Evolutionary conservation across 2,888 invertebrate species (phyloP).

Genomic region (Panopea generosa): DNA sequence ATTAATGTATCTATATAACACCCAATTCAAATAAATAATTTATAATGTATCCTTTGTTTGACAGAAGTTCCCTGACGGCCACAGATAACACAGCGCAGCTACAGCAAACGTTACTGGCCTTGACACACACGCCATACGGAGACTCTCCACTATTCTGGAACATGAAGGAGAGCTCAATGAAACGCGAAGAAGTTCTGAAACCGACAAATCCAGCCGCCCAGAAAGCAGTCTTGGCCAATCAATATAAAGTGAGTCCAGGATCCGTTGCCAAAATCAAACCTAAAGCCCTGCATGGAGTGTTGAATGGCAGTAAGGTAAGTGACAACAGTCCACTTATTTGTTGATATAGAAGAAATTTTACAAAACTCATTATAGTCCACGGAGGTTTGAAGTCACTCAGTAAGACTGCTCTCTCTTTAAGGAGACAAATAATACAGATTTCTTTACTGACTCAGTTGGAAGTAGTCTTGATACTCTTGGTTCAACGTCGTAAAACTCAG

Average conservation of each 20-base stretch:
- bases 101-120: conserved; percentile 86
- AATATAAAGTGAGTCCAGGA: conserved; percentile 88
- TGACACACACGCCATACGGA: conserved; percentile 93
- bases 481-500: too few species aligned
- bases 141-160: conserved; percentile 94
- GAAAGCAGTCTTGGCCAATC: conserved; percentile 86
- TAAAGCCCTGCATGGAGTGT: conserved; percentile 83
- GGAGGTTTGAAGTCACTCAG: too few species aligned
- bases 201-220: conserved; percentile 89
- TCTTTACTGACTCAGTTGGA: too few species aligned
- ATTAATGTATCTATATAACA: neutral
- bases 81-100: conserved; percentile 89
- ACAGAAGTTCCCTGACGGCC: conserved; percentile 26
- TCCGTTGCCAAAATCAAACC: conserved; percentile 88
- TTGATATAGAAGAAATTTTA: too few species aligned
- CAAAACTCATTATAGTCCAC: too few species aligned
- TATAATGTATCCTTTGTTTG: too few species aligned
- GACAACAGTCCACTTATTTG: neutral
- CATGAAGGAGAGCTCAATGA: conserved; percentile 87
- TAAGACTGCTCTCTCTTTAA: too few species aligned
- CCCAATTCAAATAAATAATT: too few species aligned
- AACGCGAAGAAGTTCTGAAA: conserved; percentile 89
- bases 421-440: too few species aligned
- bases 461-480: too few species aligned
- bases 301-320: conserved; percentile 85